A percentile compares a stretch with the other conserved stretches of the same genome.
Evolutionary conservation across 2,797 vertebrate species (phyloP).

Genomic region (Sebastiscus tertius): DNA sequence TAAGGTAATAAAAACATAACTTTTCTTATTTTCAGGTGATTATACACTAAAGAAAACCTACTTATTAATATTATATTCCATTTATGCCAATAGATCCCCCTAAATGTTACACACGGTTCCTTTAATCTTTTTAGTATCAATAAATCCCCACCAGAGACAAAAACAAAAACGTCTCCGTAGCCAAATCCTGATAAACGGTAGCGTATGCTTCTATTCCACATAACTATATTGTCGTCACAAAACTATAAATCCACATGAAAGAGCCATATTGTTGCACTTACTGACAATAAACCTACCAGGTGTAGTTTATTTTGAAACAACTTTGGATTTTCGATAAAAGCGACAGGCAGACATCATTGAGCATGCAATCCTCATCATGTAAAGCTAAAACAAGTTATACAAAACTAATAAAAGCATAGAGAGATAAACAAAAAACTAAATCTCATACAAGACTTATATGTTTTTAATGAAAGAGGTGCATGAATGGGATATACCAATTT

Average conservation of each 20-base stretch:
- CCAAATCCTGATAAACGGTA: not conserved
- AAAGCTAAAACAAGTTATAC: not conserved
- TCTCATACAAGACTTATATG: not conserved
- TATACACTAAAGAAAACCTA: too few species aligned
- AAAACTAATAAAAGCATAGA: not conserved
- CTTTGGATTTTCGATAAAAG: not conserved
- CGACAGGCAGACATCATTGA: not conserved
- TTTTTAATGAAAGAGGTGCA: not conserved
- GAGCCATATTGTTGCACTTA: not conserved
- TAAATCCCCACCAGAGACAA: not conserved
- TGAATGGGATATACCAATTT: constrained; percentile 1
- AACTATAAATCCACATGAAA: not conserved
- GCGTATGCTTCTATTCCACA: not conserved
- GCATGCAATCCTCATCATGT: not conserved
- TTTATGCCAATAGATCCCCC: too few species aligned
- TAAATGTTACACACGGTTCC: too few species aligned
- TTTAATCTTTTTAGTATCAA: not conserved
- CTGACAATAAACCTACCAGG: not conserved
- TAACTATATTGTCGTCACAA: not conserved
- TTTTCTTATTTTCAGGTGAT: too few species aligned
- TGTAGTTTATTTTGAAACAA: not conserved
- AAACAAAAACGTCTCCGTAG: not conserved
- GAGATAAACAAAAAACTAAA: not conserved
- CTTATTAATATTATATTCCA: too few species aligned
- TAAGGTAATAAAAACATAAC: too few species aligned